phyloP scores from a whole-genome alignment of 2,888 invertebrate genomes.

The Prenolepis imparis region DNA sequence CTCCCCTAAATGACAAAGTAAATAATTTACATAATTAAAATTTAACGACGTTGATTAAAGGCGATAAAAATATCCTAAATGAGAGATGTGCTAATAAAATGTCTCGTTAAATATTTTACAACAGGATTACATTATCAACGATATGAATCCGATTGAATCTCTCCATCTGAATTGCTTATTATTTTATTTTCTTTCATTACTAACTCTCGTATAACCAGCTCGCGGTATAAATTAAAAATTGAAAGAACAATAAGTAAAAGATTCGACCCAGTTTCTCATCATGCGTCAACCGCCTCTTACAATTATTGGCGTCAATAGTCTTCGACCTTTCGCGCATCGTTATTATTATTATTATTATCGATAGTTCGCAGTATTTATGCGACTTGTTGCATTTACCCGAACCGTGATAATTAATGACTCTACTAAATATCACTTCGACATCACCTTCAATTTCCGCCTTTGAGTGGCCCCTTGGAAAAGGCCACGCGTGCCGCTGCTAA shows the following conservation, averaged over 20 bases:
- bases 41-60: background rate
- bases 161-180: background rate
- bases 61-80: background rate
- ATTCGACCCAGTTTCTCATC: conserved; percentile 75
- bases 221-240: background rate
- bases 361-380: conserved; percentile 70
- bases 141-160: no score
- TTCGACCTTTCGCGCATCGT: conserved; percentile 74
- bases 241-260: background rate
- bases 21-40: background rate
- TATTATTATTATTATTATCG: conserved; percentile 67
- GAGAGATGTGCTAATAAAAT: background rate
- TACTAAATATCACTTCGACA: conserved; percentile 61
- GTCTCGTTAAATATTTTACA: background rate
- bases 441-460: conserved; percentile 45
- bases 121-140: background rate
- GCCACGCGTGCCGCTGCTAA: background rate
- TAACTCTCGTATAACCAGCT: background rate
- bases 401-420: conserved; percentile 66
- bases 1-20: background rate
- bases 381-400: conserved; percentile 83
- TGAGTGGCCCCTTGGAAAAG: conserved; percentile 7
- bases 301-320: conserved; percentile 61
- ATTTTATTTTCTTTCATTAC: background rate
- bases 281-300: conserved; percentile 36